Percentiles rank a stretch among this genome's conserved stretches.
Evolutionary conservation across 1,140 invertebrate species (phyloP).

Genomic region (Mylabris phalerata): DNA sequence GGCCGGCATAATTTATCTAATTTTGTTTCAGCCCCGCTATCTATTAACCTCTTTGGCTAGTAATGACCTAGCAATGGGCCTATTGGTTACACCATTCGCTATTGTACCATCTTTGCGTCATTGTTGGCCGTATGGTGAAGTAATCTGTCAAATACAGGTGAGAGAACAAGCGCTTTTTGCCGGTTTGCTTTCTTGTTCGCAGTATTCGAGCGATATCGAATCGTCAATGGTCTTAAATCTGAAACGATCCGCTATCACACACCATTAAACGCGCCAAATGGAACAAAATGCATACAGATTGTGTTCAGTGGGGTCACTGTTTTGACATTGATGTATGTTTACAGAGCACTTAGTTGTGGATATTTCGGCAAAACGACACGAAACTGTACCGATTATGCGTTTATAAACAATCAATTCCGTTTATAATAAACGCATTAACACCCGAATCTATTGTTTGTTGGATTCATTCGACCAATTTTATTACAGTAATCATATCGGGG

Average conservation of each 20-base stretch:
- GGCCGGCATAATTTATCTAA: too few species aligned
- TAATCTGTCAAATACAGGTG: constrained; percentile 84
- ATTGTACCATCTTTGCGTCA: constrained; percentile 71
- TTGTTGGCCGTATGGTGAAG: constrained; percentile 83
- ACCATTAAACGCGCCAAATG: constrained; percentile 11
- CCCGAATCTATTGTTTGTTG: background rate
- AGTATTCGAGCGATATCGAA: too few species aligned
- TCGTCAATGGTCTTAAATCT: too few species aligned
- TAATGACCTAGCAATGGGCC: constrained; percentile 76
- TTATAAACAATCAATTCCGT: background rate
- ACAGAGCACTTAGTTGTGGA: constrained; percentile 10
- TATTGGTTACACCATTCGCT: constrained; percentile 74
- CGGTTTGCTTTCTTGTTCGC: too few species aligned
- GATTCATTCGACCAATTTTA: too few species aligned
- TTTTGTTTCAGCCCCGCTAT: constrained; percentile 66
- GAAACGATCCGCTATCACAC: constrained; percentile 11
- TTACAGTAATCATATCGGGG: too few species aligned
- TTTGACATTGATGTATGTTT: constrained; percentile 14
- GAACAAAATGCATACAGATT: constrained; percentile 15
- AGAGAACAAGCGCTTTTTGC: constrained; percentile 12
- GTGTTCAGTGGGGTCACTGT: constrained; percentile 3
- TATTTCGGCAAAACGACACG: constrained; percentile 7
- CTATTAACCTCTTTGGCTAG: constrained; percentile 73
- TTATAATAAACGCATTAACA: background rate
- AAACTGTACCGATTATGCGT: constrained; percentile 3